phyloP scores from a whole-genome alignment of 2,888 invertebrate species.

The Mimumesa dahlbomi region DNA sequence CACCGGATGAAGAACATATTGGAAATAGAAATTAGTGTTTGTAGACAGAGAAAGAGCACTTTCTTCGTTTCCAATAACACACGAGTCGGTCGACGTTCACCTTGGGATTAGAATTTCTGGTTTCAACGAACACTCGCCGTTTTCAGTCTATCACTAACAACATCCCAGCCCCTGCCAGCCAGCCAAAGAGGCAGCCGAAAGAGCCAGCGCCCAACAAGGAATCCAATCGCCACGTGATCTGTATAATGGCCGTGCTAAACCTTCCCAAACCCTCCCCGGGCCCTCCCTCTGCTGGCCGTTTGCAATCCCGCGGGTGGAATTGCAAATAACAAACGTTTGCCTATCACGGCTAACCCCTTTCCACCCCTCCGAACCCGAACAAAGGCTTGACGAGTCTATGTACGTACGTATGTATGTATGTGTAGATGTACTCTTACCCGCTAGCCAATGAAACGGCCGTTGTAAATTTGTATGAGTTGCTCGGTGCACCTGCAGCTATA shows the following conservation, averaged over 20 bases:
- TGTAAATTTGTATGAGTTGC: constrained; percentile 48
- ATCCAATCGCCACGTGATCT: constrained; percentile 79
- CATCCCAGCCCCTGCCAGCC: too few relatives aligned
- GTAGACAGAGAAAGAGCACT: too few relatives aligned
- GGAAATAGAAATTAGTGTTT: too few relatives aligned
- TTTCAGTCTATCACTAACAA: too few relatives aligned
- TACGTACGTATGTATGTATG: too few relatives aligned
- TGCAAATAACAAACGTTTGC: constrained; percentile 76
- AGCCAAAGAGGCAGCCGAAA: constrained; percentile 39
- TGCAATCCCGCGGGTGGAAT: constrained; percentile 74
- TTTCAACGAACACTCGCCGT: too few relatives aligned
- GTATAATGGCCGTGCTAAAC: constrained; percentile 77
- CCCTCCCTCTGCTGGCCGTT: constrained; percentile 44
- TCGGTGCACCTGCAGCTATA: constrained; percentile 42
- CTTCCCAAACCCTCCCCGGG: constrained; percentile 59
- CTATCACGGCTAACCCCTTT: constrained; percentile 65
- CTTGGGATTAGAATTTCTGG: too few relatives aligned
- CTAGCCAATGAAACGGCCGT: constrained; percentile 15
- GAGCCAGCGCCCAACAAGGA: constrained; percentile 67
- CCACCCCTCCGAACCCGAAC: constrained; percentile 30
- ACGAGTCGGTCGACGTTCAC: too few relatives aligned
- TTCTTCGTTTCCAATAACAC: too few relatives aligned
- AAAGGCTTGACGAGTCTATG: constrained; percentile 26
- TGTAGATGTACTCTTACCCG: not conserved
- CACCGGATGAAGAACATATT: too few relatives aligned